Evolutionary conservation across 2,113 vertebrate species (phyloP).

Genomic region (Macheiramphus alcinus): DNA sequence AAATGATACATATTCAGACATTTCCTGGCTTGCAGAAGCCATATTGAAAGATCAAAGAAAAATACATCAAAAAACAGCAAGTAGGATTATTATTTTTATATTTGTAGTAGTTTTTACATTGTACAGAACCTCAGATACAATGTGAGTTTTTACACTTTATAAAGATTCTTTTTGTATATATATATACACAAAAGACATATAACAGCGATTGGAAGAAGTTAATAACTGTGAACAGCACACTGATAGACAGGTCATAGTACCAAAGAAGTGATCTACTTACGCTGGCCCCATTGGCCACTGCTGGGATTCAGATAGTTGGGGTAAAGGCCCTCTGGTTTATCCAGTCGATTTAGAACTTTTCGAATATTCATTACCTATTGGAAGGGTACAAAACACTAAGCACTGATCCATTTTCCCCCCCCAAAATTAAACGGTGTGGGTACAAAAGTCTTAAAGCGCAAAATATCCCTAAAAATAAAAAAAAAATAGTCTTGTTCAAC

Average conservation of each 20-base stretch:
- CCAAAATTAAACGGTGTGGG: neutral
- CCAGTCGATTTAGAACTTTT: constrained; percentile 89
- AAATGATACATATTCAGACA: neutral
- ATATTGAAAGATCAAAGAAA: neutral
- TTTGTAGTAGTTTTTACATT: neutral
- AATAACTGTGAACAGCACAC: neutral
- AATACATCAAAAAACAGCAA: neutral
- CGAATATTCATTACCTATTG: constrained; percentile 94
- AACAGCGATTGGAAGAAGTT: neutral
- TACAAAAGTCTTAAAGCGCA: neutral
- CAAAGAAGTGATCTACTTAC: constrained; percentile 79
- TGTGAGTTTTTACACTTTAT: neutral
- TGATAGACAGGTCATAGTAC: neutral
- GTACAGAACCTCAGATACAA: neutral
- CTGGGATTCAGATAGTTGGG: constrained; percentile 98
- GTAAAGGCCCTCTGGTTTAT: constrained; percentile 95
- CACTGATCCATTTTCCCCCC: neutral
- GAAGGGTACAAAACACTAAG: constrained; percentile 12
- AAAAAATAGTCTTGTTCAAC: neutral
- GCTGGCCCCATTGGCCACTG: constrained; percentile 98
- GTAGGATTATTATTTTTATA: neutral
- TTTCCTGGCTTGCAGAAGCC: neutral
- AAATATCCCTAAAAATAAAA: neutral
- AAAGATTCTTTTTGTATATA: neutral
- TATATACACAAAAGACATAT: fast-evolving